Percentiles rank a stretch among this genome's conserved stretches.
Conservation (phyloP, 2,888 invertebrate species). For the Chironomus riparius region DNA sequence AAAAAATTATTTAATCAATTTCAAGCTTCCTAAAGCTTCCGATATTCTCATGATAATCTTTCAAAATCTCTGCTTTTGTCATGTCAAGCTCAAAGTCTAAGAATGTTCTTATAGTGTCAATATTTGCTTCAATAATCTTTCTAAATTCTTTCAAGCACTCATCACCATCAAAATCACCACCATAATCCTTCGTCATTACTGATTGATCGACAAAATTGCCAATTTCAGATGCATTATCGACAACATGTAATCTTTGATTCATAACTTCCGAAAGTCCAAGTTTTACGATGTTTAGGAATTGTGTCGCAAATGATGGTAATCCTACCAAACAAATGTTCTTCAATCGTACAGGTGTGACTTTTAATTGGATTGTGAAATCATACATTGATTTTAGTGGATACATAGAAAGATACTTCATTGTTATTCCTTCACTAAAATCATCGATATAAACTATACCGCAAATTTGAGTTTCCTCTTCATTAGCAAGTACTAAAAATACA, state of each 20-base stretch:
- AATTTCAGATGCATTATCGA: background rate
- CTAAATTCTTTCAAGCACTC: background rate
- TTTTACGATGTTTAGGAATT: background rate
- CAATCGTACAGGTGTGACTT: background rate
- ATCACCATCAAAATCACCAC: background rate
- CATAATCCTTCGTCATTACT: background rate
- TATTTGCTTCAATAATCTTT: background rate
- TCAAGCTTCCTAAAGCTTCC: background rate
- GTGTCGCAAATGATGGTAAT: background rate
- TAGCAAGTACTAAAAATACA: background rate
- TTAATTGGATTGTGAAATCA: background rate
- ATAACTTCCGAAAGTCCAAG: background rate
- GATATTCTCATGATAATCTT: background rate
- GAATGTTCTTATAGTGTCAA: background rate
- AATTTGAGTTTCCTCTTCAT: background rate
- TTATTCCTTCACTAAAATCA: background rate
- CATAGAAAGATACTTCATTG: background rate
- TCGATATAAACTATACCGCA: background rate
- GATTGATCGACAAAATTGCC: background rate
- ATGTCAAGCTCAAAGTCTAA: background rate
- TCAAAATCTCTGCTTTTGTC: background rate
- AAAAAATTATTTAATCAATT: background rate
- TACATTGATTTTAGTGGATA: constrained; percentile 1
- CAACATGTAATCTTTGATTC: background rate
- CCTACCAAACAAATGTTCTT: background rate